Evolutionary conservation across 2,113 vertebrate species (phyloP).

Genomic region (Octodon degus): DNA sequence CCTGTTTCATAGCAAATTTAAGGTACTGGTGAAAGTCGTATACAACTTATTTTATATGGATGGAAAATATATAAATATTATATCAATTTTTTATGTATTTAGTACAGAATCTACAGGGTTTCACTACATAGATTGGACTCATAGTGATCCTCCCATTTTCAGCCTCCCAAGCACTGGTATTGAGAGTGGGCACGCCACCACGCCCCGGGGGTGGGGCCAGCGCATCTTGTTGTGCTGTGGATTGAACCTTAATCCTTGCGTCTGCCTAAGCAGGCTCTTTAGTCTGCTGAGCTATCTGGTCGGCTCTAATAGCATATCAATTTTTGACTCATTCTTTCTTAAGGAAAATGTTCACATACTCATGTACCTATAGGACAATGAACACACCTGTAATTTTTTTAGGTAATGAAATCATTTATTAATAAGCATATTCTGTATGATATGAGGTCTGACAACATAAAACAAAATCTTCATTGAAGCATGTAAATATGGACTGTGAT

Average conservation of each 20-base stretch:
- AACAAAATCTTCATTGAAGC: background rate
- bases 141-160: too few species aligned
- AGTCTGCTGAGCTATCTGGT: too few species aligned
- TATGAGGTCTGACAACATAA: background rate
- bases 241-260: too few species aligned
- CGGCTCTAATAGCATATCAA: background rate
- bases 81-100: background rate
- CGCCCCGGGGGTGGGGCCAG: too few species aligned
- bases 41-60: background rate
- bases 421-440: background rate
- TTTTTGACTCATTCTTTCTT: background rate
- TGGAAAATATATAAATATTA: background rate
- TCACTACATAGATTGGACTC: too few species aligned
- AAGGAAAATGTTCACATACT: background rate
- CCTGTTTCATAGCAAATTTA: background rate
- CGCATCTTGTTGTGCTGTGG: too few species aligned
- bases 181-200: too few species aligned
- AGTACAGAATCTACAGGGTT: too few species aligned
- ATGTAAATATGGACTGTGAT: background rate
- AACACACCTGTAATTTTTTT: background rate
- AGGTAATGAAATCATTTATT: constrained; percentile 35
- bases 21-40: background rate
- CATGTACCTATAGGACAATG: background rate
- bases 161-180: too few species aligned
- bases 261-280: too few species aligned